phyloP scores from a whole-genome alignment of 2,113 vertebrate genomes.

The Lepus timidus region DNA sequence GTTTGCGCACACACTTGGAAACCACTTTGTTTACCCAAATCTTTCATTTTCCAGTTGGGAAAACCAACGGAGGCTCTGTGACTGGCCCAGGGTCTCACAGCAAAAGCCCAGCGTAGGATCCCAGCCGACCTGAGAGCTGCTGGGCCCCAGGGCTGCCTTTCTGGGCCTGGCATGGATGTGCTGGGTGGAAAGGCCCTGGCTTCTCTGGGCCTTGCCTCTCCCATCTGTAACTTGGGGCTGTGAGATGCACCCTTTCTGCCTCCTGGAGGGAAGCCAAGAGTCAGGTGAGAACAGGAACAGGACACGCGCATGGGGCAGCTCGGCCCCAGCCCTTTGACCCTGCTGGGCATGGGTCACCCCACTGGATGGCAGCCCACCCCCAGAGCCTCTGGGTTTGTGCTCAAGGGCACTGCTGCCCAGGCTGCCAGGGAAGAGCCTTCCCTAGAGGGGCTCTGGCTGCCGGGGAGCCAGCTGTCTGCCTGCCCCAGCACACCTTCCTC shows the following conservation, averaged over 20 bases:
- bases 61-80: not conserved
- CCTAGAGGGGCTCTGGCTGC: not conserved
- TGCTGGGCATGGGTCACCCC: not conserved
- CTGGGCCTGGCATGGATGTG: not conserved
- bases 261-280: not conserved
- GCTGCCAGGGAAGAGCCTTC: not conserved
- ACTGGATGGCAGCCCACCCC: not conserved
- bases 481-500: not conserved
- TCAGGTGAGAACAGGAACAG: not conserved
- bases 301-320: not conserved
- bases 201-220: not conserved
- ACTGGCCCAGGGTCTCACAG: not conserved
- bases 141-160: not conserved
- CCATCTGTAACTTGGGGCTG: not conserved
- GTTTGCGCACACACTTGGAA: not conserved
- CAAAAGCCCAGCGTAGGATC: not conserved
- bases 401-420: fast-evolving
- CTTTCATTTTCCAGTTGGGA: not conserved
- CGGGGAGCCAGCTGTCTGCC: not conserved
- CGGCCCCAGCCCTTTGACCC: not conserved
- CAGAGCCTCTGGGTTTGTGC: not conserved
- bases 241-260: not conserved
- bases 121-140: not conserved
- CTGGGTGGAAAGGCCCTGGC: not conserved
- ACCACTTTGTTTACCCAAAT: not conserved